Base-by-base conservation (phyloP, 2,888 invertebrate species). In the Mimas tiliae region DNA sequence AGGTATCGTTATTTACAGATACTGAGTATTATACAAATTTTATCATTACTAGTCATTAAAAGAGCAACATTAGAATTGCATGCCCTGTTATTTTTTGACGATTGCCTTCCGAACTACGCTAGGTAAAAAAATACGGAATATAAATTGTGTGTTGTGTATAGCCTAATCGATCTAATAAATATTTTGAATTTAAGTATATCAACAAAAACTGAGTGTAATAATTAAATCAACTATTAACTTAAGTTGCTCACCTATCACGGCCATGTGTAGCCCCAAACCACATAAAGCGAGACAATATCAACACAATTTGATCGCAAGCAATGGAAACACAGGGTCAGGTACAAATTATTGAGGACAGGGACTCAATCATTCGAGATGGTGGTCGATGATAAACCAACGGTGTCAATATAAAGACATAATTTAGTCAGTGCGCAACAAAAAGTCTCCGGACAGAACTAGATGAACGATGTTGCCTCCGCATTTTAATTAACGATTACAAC, bases 391-490 rank as follows among this genome's bases (percentile, higher is more conserved):
- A 92, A 85, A 78, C 27, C 76, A 70, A 79, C 84, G 82, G 79
- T 83, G 86, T 88, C 90, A 86, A 84, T 88, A 92, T 92, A 87
- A 90, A 92, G 91, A 93, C 93, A 92, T 92, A 90, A 93, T 92
- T 92, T 91, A 91, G 91, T 88, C 89, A 89, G 83, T 81, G 79
- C 72, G 74, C 75, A 83, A 88, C 86, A 91, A 91, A 91, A 91
- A 89, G 85, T 81, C 78, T 71, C 79, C 74, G 78, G 80, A 84
- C 86, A 81, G 82, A 85, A 83, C 87, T 91, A 91, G 91, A 91
- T 86, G 88, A 87, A 91, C 87, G 91, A 90, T 85, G 84, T 82
- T 79, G 85, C 81, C 81, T 82, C 81, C 79, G 82, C 82, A 73
- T 86, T 90, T 92, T 91, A 93, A 93, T 92, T 91, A 90, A 88